These are phyloP conservation scores for Boloria euphrosyne DNA, from an alignment of 2,888 invertebrate species.

Conservation along the genomic window DNA sequence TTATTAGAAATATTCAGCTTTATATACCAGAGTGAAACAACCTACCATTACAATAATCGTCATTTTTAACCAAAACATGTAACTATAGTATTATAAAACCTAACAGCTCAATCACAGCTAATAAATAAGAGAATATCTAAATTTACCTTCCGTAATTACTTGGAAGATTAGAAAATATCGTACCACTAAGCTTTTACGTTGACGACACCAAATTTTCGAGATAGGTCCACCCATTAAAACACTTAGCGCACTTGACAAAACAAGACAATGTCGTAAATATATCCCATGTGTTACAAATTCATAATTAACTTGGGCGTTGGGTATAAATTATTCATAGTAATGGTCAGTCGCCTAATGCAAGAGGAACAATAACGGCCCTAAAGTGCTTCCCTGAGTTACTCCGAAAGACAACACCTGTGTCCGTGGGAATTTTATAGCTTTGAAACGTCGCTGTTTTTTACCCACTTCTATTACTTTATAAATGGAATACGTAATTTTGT, in stretches of 20 bases:
- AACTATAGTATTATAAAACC: too few relatives aligned
- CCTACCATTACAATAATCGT: too few relatives aligned
- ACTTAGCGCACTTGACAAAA: slow-evolving; percentile 14
- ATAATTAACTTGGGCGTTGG: slow-evolving; percentile 46
- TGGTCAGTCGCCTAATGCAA: slow-evolving; percentile 47
- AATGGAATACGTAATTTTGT: background rate
- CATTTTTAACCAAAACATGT: too few relatives aligned
- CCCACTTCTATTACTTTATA: background rate
- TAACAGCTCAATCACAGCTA: too few relatives aligned
- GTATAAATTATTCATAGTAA: slow-evolving; percentile 57
- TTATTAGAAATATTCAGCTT: too few relatives aligned
- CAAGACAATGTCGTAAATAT: slow-evolving; percentile 29
- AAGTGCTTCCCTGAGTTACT: slow-evolving; percentile 45
- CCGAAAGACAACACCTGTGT: slow-evolving; percentile 54
- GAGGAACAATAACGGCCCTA: slow-evolving; percentile 45
- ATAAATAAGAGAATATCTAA: background rate
- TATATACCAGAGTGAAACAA: too few relatives aligned
- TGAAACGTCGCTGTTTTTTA: slow-evolving; percentile 16
- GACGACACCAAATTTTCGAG: slow-evolving; percentile 10
- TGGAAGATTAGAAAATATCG: slow-evolving; percentile 2
- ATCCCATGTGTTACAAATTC: slow-evolving; percentile 44
- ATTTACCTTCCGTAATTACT: background rate
- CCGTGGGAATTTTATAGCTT: slow-evolving; percentile 48
- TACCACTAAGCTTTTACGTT: slow-evolving; percentile 10
- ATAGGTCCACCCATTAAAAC: slow-evolving; percentile 16